These are phyloP conservation scores for Furnarius figulus DNA, from an alignment of 2,113 vertebrate genomes.

Conservation along the genomic window DNA sequence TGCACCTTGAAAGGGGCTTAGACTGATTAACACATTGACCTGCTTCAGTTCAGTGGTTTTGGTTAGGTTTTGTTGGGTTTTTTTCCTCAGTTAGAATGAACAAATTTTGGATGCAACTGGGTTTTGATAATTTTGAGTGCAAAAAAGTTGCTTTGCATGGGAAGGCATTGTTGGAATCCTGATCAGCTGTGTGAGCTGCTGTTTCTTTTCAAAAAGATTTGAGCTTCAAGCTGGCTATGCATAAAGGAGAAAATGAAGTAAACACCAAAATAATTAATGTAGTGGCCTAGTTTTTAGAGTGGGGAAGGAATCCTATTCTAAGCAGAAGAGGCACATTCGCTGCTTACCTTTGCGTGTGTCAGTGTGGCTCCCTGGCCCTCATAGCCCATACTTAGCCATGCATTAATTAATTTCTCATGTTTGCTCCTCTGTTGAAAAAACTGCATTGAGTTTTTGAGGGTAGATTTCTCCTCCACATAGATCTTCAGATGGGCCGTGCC, in stretches of 20 bases:
- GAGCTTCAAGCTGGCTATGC: neutral
- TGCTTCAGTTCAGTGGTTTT: neutral
- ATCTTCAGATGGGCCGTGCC: accelerated
- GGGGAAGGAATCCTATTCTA: neutral
- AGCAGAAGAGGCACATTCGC: neutral
- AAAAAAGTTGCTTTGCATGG: neutral
- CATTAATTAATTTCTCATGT: neutral
- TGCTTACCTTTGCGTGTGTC: neutral
- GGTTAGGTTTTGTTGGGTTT: neutral
- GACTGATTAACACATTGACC: neutral
- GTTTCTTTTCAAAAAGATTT: neutral
- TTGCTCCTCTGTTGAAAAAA: neutral
- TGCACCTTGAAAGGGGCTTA: accelerated
- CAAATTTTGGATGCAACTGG: neutral
- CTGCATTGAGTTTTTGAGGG: neutral
- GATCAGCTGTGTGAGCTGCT: neutral
- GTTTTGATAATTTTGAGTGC: neutral
- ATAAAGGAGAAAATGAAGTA: neutral
- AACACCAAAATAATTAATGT: neutral
- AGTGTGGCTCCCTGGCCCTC: neutral
- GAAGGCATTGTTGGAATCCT: neutral
- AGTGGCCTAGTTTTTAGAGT: neutral
- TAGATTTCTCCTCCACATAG: neutral
- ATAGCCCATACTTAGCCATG: neutral
- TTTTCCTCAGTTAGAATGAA: neutral